Evolutionary conservation across 2,113 vertebrate genomes (phyloP), one percentile per base, ranked within the genome.

Genomic region (Polypterus senegalus): DNA sequence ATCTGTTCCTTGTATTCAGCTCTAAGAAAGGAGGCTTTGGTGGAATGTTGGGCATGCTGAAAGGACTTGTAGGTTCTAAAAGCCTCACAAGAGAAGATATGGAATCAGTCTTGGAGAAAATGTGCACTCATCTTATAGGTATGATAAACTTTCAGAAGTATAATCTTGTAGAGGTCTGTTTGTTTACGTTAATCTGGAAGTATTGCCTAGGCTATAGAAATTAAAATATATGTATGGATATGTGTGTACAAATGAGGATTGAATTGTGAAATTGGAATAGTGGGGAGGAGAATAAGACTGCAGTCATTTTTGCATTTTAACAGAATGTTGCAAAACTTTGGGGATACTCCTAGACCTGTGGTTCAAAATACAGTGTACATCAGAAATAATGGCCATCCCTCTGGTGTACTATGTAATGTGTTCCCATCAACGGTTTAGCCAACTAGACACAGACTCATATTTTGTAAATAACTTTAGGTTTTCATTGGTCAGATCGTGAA

Each of bases 11-110:
- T 61, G 5, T 54, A 58, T 58, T 57, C 77, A 96, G 93, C 49
- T 57, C 69, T 4, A 89, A 88, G 81, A 95, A 88, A 59, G 79
- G 91, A 1, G 83, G 86, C 43, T 84, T 97, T 57, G 93, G 93
- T 7, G 94, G 94, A 47, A 95, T 98, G 92, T 96, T 98, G 70
- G 93, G 94, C 62, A 95, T 98, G 93, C 81, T 99, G 73, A 97
- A 93, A 75, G 92, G 95, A 44, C 85, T 98, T 63, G 96, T 99
- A 73, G 93, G 94, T 60, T 96, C 94, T 55, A 99, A 99, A 84
- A 97, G 87, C 71, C 77, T 99, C 71, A 86, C 78, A 2, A 76
- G 74, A 8, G 86, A 88, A 47, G 92, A 97, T 80, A 97, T 97
- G 95, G 91, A 93, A 51, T 85, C 95, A 0, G 89, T 94, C 2